A percentile compares a stretch with the other conserved stretches of the same genome.
Evolutionary conservation across 2,888 invertebrate genomes (phyloP).

Genomic region (Prionchulus punctatus): DNA sequence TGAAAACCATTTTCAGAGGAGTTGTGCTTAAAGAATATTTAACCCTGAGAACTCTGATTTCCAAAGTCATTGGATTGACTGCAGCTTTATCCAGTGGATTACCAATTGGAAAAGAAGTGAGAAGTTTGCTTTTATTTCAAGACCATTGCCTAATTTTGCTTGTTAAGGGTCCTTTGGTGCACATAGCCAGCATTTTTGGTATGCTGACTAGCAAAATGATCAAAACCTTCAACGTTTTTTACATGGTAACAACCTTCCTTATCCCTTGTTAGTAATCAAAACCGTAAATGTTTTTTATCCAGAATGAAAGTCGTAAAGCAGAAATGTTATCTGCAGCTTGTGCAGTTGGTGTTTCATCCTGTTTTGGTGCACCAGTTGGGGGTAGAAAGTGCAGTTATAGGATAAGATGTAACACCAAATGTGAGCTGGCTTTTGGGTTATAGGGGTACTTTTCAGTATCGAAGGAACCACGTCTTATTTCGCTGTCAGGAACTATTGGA

Average conservation of each 20-base stretch:
- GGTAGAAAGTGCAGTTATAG: slow-evolving; percentile 39
- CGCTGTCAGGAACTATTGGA: slow-evolving; percentile 93
- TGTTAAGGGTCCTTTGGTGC: slow-evolving; percentile 75
- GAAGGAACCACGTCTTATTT: slow-evolving; percentile 98
- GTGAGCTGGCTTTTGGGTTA: background rate
- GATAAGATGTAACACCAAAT: background rate
- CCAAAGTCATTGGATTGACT: slow-evolving; percentile 83
- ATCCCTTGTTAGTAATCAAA: background rate
- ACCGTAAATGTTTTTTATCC: too few species aligned
- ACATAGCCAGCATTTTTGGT: slow-evolving; percentile 90
- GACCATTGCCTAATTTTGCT: background rate
- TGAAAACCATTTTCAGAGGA: slow-evolving; percentile 88
- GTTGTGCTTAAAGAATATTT: slow-evolving; percentile 93
- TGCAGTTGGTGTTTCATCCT: slow-evolving; percentile 82
- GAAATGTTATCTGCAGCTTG: slow-evolving; percentile 97
- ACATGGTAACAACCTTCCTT: slow-evolving; percentile 37
- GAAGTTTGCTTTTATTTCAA: background rate
- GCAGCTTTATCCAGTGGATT: slow-evolving; percentile 87
- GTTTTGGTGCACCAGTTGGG: slow-evolving; percentile 90
- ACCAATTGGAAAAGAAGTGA: slow-evolving; percentile 86
- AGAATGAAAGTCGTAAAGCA: slow-evolving; percentile 44
- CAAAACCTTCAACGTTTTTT: slow-evolving; percentile 81
- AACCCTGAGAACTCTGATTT: slow-evolving; percentile 77
- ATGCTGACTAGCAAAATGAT: slow-evolving; percentile 77
- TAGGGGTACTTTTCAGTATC: slow-evolving; percentile 88